phyloP scores from a whole-genome alignment of 2,113 vertebrate species.

The Neomonachus schauinslandi region DNA sequence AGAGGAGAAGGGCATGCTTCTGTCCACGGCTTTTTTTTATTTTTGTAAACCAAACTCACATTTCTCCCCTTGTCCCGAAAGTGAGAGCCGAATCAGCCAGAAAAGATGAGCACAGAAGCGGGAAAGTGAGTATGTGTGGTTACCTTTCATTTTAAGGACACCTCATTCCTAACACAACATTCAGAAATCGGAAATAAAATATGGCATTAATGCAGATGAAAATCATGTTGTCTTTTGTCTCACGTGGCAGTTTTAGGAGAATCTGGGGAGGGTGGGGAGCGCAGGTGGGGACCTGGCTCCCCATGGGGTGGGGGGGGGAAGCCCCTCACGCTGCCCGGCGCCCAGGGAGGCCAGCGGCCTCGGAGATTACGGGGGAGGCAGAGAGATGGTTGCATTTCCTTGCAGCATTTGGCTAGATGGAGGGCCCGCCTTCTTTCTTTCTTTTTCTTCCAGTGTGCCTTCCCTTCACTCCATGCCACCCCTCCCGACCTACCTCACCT shows the following conservation, averaged over 20 bases:
- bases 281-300: neutral
- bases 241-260: constrained; percentile 75
- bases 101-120: constrained; percentile 71
- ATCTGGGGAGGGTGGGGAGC: constrained; percentile 25
- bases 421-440: neutral
- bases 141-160: constrained; percentile 75
- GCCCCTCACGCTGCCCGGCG: neutral
- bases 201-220: constrained; percentile 75
- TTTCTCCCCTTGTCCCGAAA: constrained; percentile 76
- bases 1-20: constrained; percentile 77
- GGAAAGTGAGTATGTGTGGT: constrained; percentile 77
- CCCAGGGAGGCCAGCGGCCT: too few relatives aligned
- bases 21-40: constrained; percentile 53
- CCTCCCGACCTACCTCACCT: fast-evolving
- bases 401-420: fast-evolving
- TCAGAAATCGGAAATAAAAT: constrained; percentile 80
- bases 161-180: constrained; percentile 80
- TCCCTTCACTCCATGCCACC: too few relatives aligned
- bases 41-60: constrained; percentile 44
- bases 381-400: fast-evolving
- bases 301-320: fast-evolving
- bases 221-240: constrained; percentile 78
- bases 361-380: fast-evolving
- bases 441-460: neutral
- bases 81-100: constrained; percentile 69